phyloP scores from a whole-genome alignment of 2,888 invertebrate species.

The Yponomeuta cagnagella region DNA sequence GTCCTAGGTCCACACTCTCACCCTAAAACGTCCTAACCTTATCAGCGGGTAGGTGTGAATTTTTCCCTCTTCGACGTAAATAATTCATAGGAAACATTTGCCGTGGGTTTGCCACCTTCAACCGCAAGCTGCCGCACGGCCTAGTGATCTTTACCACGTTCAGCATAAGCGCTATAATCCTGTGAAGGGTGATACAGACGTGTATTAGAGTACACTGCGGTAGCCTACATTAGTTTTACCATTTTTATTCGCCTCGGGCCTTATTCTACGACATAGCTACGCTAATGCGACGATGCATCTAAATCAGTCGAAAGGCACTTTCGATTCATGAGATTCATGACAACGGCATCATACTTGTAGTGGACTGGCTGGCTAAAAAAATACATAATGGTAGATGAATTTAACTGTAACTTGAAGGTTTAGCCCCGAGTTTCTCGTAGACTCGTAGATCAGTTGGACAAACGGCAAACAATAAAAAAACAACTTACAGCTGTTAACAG shows the following conservation, averaged over 20 bases:
- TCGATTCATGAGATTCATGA: not conserved
- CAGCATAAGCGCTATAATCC: not conserved
- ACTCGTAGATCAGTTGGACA: no score
- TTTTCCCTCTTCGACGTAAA: not conserved
- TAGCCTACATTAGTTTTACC: not conserved
- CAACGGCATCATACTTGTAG: not conserved
- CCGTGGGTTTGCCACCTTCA: not conserved
- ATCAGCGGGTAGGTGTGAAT: not conserved
- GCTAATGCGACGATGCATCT: conserved; percentile 2
- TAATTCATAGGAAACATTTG: conserved; percentile 3
- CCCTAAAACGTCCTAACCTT: not conserved
- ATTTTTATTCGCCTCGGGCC: not conserved
- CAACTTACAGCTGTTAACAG: no score
- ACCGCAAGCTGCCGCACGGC: not conserved
- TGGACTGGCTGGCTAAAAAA: no score
- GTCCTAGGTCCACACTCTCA: not conserved
- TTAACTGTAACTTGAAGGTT: no score
- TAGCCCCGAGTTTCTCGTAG: no score
- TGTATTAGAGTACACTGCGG: not conserved
- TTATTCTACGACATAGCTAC: not conserved
- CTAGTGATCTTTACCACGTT: not conserved
- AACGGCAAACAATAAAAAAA: no score
- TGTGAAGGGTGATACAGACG: not conserved
- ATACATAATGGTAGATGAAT: no score
- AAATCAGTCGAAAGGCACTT: not conserved